Evolutionary conservation across 2,888 invertebrate genomes (phyloP).

Genomic region (Xylocampa areola): DNA sequence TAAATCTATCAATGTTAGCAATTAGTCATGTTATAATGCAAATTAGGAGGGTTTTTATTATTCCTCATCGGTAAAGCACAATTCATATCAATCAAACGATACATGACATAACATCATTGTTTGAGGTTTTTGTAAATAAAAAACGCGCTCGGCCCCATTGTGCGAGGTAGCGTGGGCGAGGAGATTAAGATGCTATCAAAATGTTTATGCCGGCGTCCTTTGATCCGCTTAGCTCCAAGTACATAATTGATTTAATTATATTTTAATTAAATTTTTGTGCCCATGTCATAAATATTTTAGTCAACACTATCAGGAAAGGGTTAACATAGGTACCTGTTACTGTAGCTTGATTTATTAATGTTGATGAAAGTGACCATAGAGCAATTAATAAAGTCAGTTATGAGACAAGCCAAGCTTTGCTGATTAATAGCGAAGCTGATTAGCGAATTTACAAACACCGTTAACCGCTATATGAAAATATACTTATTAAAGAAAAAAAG

Average conservation of each 20-base stretch:
- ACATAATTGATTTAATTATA: slow-evolving; percentile 63
- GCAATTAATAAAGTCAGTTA: too few relatives aligned
- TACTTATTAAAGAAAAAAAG: too few relatives aligned
- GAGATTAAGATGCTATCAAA: slow-evolving; percentile 82
- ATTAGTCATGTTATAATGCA: slow-evolving; percentile 64
- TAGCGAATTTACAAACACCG: too few relatives aligned
- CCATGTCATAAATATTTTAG: background rate
- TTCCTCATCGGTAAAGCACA: slow-evolving; percentile 65
- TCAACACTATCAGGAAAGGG: background rate
- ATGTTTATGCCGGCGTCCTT: slow-evolving; percentile 75
- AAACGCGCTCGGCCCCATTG: slow-evolving; percentile 71
- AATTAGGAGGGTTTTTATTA: slow-evolving; percentile 56
- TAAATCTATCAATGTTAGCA: slow-evolving; percentile 50
- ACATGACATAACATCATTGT: slow-evolving; percentile 85
- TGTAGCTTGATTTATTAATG: slow-evolving; percentile 3
- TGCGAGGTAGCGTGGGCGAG: slow-evolving; percentile 73
- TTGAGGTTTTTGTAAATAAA: slow-evolving; percentile 71
- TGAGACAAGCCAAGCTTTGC: too few relatives aligned
- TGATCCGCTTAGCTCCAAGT: slow-evolving; percentile 65
- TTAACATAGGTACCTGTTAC: background rate
- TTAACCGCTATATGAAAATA: too few relatives aligned
- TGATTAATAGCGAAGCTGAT: too few relatives aligned
- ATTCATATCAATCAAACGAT: slow-evolving; percentile 80
- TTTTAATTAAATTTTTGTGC: slow-evolving; percentile 55
- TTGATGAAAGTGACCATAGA: background rate